A percentile compares a stretch with the other conserved stretches of the same genome.
These are phyloP conservation scores for Actias luna DNA, from an alignment of 2,888 invertebrate genomes.

Conservation along the genomic window DNA sequence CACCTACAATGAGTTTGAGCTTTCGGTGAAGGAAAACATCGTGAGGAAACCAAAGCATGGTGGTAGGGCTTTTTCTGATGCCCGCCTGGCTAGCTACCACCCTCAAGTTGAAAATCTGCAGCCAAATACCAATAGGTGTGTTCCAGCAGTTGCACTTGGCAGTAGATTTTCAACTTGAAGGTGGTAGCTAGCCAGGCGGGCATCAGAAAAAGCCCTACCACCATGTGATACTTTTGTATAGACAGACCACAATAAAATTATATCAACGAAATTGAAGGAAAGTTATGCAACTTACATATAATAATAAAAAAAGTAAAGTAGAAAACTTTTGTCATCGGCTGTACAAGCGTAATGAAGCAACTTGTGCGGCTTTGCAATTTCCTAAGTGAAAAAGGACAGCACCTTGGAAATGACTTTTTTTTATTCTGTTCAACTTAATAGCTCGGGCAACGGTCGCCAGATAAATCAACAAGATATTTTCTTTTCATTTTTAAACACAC, in stretches of 20 bases:
- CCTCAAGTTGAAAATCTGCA: no score
- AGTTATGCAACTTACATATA: neutral
- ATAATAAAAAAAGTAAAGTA: neutral
- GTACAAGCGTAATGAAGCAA: conserved; percentile 19
- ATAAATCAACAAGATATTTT: neutral
- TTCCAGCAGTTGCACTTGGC: no score
- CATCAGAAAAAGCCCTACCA: no score
- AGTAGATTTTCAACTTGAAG: no score
- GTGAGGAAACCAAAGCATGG: no score
- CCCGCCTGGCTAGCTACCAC: no score
- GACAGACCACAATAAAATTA: neutral
- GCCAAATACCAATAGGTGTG: no score
- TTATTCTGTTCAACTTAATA: conserved; percentile 3
- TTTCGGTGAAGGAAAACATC: no score
- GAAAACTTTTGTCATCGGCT: conserved; percentile 11
- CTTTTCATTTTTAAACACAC: neutral
- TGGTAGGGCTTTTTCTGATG: no score
- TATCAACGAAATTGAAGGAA: neutral
- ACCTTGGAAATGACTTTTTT: conserved; percentile 4
- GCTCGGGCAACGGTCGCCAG: neutral
- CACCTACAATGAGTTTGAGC: no score
- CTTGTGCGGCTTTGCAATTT: conserved; percentile 13
- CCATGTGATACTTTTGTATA: neutral
- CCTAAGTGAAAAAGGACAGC: conserved; percentile 15
- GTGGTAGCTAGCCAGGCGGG: no score